A percentile compares a stretch with the other conserved stretches of the same genome.
phyloP scores from a whole-genome alignment of 2,113 vertebrate genomes.

The Accipiter virgatus region DNA sequence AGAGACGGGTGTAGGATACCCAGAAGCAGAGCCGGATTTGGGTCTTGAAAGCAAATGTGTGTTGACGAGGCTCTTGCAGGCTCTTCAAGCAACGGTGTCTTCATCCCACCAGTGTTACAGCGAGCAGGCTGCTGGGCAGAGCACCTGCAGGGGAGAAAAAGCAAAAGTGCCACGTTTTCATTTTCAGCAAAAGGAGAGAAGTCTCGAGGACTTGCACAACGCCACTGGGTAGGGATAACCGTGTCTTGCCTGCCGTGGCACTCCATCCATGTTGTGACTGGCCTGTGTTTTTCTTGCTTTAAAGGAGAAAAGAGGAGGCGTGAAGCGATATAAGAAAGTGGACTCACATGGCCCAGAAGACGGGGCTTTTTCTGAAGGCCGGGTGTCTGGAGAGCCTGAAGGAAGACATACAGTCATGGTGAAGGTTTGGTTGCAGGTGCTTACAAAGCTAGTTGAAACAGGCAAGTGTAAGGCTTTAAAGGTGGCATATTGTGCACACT shows the following conservation, averaged over 20 bases:
- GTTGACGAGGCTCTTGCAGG: background rate
- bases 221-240: background rate
- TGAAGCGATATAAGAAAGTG: background rate
- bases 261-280: background rate
- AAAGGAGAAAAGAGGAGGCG: background rate
- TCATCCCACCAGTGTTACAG: background rate
- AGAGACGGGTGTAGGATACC: background rate
- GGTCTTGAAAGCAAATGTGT: background rate
- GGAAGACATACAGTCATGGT: no score
- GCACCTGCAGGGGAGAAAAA: background rate
- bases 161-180: background rate
- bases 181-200: background rate
- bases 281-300: background rate
- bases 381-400: background rate
- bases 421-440: background rate
- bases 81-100: background rate
- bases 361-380: background rate
- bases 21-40: background rate
- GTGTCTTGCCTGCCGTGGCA: accelerated
- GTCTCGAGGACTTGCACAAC: background rate
- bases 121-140: background rate
- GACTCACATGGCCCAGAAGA: background rate
- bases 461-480: background rate
- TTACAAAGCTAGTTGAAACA: background rate
- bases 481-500: background rate